phyloP scores from a whole-genome alignment of 2,797 vertebrate species.

The Anguilla anguilla region DNA sequence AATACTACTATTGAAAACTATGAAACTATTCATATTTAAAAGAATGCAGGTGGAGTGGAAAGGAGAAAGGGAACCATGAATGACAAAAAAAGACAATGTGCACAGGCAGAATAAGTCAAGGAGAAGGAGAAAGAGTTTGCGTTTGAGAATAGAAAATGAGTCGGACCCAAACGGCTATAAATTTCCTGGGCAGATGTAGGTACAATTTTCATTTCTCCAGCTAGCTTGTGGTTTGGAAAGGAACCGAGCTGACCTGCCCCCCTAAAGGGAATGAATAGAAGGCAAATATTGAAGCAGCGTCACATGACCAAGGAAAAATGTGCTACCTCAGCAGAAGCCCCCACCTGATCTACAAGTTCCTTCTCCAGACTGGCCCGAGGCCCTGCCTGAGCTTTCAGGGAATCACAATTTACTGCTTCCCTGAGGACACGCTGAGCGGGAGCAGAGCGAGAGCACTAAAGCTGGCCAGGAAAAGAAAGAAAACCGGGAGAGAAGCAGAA shows the following conservation, averaged over 20 bases:
- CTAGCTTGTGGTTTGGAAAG: constrained; percentile 27
- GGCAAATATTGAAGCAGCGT: constrained; percentile 50
- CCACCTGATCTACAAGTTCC: constrained; percentile 41
- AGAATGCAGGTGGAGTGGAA: background rate
- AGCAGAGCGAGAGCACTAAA: constrained; percentile 16
- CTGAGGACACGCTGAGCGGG: constrained; percentile 23
- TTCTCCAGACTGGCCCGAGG: constrained; percentile 36
- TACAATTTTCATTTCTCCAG: constrained; percentile 33
- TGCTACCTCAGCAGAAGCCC: constrained; percentile 52
- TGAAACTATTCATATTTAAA: background rate
- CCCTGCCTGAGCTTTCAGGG: constrained; percentile 36
- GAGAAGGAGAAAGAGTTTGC: constrained; percentile 50
- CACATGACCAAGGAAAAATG: constrained; percentile 54
- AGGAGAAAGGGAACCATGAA: background rate
- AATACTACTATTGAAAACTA: background rate
- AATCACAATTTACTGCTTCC: constrained; percentile 47
- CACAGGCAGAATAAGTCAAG: constrained; percentile 41
- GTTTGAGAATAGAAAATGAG: constrained; percentile 10
- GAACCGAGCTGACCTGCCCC: constrained; percentile 28
- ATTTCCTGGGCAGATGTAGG: constrained; percentile 29
- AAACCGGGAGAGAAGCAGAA: background rate
- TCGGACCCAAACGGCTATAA: constrained; percentile 16
- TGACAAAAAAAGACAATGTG: constrained; percentile 38
- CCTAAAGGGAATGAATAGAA: constrained; percentile 34
- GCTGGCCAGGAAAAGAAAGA: background rate